Percentiles rank a stretch among this genome's conserved stretches.
phyloP scores from a whole-genome alignment of 2,797 vertebrate genomes.

The Pelobates cultripes region DNA sequence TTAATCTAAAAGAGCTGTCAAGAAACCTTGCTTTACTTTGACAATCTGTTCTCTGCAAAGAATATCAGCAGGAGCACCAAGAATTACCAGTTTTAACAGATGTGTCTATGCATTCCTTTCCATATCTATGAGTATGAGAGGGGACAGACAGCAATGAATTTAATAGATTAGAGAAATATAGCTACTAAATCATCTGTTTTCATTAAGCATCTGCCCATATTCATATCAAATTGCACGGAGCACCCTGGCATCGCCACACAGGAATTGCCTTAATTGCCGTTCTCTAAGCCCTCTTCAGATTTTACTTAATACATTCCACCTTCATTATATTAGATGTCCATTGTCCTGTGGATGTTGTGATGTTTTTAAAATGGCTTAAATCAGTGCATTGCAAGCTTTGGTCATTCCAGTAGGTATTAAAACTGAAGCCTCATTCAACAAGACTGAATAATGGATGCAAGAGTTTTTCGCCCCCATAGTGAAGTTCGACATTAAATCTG shows the following conservation, averaged over 20 bases:
- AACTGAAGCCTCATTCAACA: constrained; percentile 54
- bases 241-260: constrained; percentile 6
- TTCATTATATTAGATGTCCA: constrained; percentile 63
- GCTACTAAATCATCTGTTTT: constrained; percentile 62
- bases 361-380: constrained; percentile 67
- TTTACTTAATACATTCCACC: constrained; percentile 59
- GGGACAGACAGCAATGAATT: constrained; percentile 13
- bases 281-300: constrained; percentile 27
- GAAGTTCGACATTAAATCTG: constrained; percentile 58
- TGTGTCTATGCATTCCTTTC: constrained; percentile 31
- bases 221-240: constrained; percentile 41
- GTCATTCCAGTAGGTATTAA: constrained; percentile 64
- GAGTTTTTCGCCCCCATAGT: constrained; percentile 39
- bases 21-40: constrained; percentile 18
- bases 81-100: constrained; percentile 44
- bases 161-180: constrained; percentile 56
- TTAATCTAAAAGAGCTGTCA: constrained; percentile 46
- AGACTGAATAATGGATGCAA: constrained; percentile 60
- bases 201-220: constrained; percentile 57
- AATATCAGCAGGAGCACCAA: constrained; percentile 38
- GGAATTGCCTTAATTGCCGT: constrained; percentile 40
- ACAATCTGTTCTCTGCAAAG: constrained; percentile 20
- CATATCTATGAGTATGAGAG: not conserved
- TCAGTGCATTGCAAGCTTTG: constrained; percentile 61
- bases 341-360: constrained; percentile 63